Evolutionary conservation across 2,888 invertebrate species (phyloP).

Genomic region (Autographa gamma): DNA sequence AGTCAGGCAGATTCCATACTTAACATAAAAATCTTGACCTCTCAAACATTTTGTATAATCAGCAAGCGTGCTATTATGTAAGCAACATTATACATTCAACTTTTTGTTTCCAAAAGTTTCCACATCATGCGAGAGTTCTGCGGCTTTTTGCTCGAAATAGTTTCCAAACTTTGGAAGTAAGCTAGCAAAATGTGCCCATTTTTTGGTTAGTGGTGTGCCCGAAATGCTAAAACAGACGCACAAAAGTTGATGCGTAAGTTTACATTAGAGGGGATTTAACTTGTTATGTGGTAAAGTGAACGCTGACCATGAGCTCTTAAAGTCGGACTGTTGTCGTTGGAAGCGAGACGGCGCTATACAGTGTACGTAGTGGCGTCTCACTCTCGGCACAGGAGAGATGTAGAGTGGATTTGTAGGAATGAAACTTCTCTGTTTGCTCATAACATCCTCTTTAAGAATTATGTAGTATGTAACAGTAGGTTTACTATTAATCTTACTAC

Average conservation of each 20-base stretch:
- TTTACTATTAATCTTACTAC: too few species aligned
- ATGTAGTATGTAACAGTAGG: too few species aligned
- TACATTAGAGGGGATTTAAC: slow-evolving; percentile 16
- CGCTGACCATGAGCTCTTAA: neutral
- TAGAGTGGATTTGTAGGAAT: neutral
- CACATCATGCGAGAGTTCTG: slow-evolving; percentile 52
- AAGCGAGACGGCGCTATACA: too few species aligned
- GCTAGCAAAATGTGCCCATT: slow-evolving; percentile 43
- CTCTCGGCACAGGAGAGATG: neutral
- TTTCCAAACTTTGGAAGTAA: slow-evolving; percentile 49
- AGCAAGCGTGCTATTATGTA: slow-evolving; percentile 34
- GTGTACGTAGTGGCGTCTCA: too few species aligned
- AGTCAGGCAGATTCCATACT: neutral
- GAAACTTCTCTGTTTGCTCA: neutral
- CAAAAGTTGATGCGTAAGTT: slow-evolving; percentile 35
- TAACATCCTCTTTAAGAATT: neutral
- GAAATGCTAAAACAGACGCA: slow-evolving; percentile 28
- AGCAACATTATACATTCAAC: slow-evolving; percentile 54
- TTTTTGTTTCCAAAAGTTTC: slow-evolving; percentile 51
- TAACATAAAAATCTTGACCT: neutral
- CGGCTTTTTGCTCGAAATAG: slow-evolving; percentile 55
- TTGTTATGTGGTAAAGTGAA: neutral
- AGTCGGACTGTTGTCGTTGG: too few species aligned
- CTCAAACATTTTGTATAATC: slow-evolving; percentile 33
- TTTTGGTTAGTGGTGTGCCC: slow-evolving; percentile 27